These are phyloP conservation scores for Lysandra coridon DNA, from an alignment of 2,888 invertebrate species.

Conservation along the genomic window DNA sequence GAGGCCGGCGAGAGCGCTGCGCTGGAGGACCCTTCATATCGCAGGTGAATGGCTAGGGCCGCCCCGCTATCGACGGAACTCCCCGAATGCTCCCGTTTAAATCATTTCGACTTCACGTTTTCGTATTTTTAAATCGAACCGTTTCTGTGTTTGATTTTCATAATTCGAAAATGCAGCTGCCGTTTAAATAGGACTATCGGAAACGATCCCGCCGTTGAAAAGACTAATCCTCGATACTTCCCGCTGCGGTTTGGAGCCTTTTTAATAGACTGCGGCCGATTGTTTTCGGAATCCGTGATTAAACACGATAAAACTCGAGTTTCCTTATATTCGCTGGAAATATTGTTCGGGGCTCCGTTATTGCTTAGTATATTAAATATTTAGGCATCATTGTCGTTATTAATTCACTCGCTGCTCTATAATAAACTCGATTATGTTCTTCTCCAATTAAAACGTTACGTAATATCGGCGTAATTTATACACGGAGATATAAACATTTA, in stretches of 20 bases:
- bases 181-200: neutral
- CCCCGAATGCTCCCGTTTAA: constrained; percentile 17
- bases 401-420: constrained; percentile 1
- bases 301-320: constrained; percentile 14
- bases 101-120: neutral
- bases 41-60: constrained; percentile 57
- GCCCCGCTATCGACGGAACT: constrained; percentile 38
- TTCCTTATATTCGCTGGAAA: neutral
- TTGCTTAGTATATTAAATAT: constrained; percentile 15
- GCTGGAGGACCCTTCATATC: constrained; percentile 62
- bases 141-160: constrained; percentile 1
- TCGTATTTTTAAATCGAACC: neutral
- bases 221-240: constrained; percentile 20
- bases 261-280: constrained; percentile 13
- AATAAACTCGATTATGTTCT: constrained; percentile 25
- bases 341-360: neutral
- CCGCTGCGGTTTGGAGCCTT: neutral
- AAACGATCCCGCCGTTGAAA: neutral
- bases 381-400: neutral
- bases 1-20: constrained; percentile 50
- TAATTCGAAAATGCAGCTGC: constrained; percentile 2
- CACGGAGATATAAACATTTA: constrained; percentile 28
- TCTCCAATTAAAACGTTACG: constrained; percentile 27
- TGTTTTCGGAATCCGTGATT: constrained; percentile 13
- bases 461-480: constrained; percentile 24